phyloP scores from a whole-genome alignment of 2,888 invertebrate species.

The Oscheius myriophilus region DNA sequence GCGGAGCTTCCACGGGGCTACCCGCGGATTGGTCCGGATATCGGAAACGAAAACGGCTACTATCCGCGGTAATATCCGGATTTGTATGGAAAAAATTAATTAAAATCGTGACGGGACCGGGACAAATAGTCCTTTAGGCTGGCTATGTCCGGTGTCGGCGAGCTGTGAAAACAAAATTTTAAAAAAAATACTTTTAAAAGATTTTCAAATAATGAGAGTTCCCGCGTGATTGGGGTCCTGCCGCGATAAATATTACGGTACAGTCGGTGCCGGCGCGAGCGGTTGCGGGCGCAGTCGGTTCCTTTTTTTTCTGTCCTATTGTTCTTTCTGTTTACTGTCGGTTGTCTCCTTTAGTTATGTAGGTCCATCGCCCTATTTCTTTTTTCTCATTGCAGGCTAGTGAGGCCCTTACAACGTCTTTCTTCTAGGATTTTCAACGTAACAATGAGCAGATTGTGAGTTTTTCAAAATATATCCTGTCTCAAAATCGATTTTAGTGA shows the following conservation, averaged over 20 bases:
- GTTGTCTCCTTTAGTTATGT: slow-evolving; percentile 1
- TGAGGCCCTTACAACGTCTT: slow-evolving; percentile 11
- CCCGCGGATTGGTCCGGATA: too few relatives aligned
- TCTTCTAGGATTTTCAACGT: slow-evolving; percentile 2
- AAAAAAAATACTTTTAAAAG: too few relatives aligned
- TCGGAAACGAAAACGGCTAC: too few relatives aligned
- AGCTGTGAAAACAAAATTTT: too few relatives aligned
- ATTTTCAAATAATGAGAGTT: neutral
- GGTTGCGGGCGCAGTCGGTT: neutral
- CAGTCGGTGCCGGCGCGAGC: neutral
- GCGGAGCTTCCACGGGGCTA: too few relatives aligned
- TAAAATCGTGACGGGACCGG: too few relatives aligned
- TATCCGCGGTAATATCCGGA: too few relatives aligned
- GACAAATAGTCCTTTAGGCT: too few relatives aligned
- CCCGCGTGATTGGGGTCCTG: neutral
- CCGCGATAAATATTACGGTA: slow-evolving; percentile 1
- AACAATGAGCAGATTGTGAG: slow-evolving; percentile 25
- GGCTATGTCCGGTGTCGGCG: too few relatives aligned
- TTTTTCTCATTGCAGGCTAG: slow-evolving; percentile 10
- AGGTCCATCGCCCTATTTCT: neutral
- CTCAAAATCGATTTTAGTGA: slow-evolving; percentile 5
- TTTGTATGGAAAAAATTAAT: too few relatives aligned
- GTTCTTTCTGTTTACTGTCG: neutral
- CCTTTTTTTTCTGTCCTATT: neutral
- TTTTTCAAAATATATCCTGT: neutral